Percentiles rank a stretch among this genome's conserved stretches.
Evolutionary conservation across 2,888 invertebrate species (phyloP).

Genomic region (Salticus scenicus): DNA sequence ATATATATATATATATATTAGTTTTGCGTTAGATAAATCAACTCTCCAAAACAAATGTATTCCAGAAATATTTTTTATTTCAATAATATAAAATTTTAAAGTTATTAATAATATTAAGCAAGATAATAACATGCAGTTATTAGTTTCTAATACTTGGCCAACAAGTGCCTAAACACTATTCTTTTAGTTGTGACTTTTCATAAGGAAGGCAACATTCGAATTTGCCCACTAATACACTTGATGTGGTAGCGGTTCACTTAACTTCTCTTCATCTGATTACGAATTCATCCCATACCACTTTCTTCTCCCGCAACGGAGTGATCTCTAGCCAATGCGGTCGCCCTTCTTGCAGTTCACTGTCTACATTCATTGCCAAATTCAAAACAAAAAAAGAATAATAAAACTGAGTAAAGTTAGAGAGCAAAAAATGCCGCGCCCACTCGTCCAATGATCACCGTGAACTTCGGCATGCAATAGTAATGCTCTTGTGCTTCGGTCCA

Average conservation of each 20-base stretch:
- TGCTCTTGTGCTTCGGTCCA: slow-evolving; percentile 15
- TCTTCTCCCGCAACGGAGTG: not conserved
- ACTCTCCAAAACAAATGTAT: too few species aligned
- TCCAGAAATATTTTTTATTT: too few species aligned
- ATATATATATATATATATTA: too few species aligned
- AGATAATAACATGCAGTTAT: too few species aligned
- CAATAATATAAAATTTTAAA: too few species aligned
- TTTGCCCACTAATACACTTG: too few species aligned
- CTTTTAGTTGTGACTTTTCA: too few species aligned
- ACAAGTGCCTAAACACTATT: too few species aligned
- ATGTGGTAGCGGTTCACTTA: not conserved
- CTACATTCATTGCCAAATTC: not conserved
- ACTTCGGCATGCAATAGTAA: slow-evolving; percentile 58
- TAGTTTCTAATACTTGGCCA: too few species aligned
- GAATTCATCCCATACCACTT: not conserved
- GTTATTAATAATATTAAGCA: too few species aligned
- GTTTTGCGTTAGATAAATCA: too few species aligned
- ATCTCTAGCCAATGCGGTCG: not conserved
- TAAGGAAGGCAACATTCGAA: too few species aligned
- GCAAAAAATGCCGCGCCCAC: not conserved
- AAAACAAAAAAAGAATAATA: slow-evolving; percentile 6
- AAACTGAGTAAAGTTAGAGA: not conserved
- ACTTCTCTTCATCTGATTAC: not conserved
- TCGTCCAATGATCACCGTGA: slow-evolving; percentile 50
- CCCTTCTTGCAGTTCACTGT: not conserved